phyloP scores from a whole-genome alignment of 1,140 invertebrate genomes.

The Asobara japonica region DNA sequence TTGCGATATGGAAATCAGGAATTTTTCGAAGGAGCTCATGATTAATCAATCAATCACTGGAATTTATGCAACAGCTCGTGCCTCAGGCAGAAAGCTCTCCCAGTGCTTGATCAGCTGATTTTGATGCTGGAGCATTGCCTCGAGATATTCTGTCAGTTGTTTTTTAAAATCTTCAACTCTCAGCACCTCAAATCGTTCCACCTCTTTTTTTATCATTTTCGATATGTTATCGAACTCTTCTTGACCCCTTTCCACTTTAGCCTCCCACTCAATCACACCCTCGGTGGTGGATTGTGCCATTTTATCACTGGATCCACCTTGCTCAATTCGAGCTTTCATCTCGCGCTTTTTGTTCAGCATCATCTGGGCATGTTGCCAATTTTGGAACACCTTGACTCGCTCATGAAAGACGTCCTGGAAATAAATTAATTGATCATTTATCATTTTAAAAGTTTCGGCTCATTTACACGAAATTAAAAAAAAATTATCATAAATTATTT shows the following conservation, averaged over 20 bases:
- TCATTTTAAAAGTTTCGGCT: not conserved
- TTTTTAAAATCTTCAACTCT: constrained; percentile 92
- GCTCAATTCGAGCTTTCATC: constrained; percentile 90
- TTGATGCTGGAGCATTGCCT: constrained; percentile 94
- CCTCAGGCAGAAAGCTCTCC: constrained; percentile 94
- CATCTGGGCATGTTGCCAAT: constrained; percentile 96
- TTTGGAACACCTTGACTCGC: constrained; percentile 96
- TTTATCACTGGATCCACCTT: constrained; percentile 88
- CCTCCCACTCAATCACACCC: constrained; percentile 95
- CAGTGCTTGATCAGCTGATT: constrained; percentile 95
- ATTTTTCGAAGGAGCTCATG: no score
- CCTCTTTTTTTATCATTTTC: constrained; percentile 94
- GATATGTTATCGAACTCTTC: constrained; percentile 98
- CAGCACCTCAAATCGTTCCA: constrained; percentile 90
- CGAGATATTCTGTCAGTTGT: constrained; percentile 90
- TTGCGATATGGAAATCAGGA: no score
- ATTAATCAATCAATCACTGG: constrained; percentile 22
- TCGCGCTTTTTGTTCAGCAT: constrained; percentile 95
- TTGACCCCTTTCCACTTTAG: constrained; percentile 94
- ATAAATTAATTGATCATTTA: not conserved
- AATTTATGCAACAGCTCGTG: constrained; percentile 84
- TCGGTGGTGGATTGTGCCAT: constrained; percentile 89
- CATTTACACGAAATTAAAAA: not conserved
- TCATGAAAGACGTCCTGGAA: constrained; percentile 95
- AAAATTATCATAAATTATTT: no score